Base-by-base conservation (phyloP, 2,797 vertebrate genomes). In the Myotis findleyi region DNA sequence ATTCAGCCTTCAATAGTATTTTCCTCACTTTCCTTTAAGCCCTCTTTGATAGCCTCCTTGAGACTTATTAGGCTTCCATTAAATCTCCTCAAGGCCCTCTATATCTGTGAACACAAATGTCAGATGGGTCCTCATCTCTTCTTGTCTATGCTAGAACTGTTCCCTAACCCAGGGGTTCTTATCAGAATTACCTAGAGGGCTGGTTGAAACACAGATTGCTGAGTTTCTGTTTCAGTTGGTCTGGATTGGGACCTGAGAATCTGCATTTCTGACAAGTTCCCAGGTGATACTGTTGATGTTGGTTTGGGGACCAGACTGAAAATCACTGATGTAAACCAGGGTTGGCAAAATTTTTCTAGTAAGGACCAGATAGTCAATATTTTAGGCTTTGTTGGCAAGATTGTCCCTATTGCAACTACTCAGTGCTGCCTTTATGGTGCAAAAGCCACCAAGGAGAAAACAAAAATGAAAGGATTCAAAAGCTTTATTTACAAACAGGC, bases 391-490 rank as follows among this genome's bases (percentile, higher is more conserved):
- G 49, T 33, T 18, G 57, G 36, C 55, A 87, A 75, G 55, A 73
- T 73, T 38, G 11, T 92, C 20, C 59, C 57, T 76, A 18, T 55
- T 83, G n/a, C 17, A 71, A 21, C 59, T 53, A n/a, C 47, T 57
- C 38, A 77, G 1, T n/a, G 57, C 57, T 41, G 5, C 55, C 38
- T 77, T 84, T 91, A 30, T 59, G 59, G 72, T 87, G 3, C 49
- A 72, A 64, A 83, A 90, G 25, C 59, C 64, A 36, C 33, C 47
- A 41, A 59, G 53, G 41, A 55, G 6, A 75, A 33, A 33, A 7
- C 13, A 30, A 64, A 85, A 95, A 85, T 71, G 36, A 95, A 92
- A 33, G 47, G 20, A 71, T 55, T 51, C 44, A 33, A 55, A 91
- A 71, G 7, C 12, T 49, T 85, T 71, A 75, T 73, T 95, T 71